Percentiles rank a stretch among this genome's conserved stretches.
Conservation (phyloP, 2,113 vertebrate genomes). For the Hepsetus odoe region DNA sequence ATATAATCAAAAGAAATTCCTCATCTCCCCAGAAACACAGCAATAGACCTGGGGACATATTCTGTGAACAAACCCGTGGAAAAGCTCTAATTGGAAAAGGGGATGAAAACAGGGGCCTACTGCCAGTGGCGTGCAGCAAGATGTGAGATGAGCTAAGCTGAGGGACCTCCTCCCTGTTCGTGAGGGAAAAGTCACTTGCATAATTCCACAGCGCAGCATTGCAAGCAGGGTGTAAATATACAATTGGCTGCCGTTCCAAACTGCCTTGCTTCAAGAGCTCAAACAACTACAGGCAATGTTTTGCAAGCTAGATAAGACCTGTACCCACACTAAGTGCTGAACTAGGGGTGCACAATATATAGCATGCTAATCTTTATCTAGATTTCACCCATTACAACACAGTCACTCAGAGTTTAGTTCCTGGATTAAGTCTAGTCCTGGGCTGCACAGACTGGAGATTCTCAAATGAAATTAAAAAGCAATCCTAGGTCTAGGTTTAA, state of each 20-base stretch:
- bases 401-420: too few species aligned
- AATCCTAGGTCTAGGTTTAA: too few species aligned
- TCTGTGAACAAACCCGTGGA: neutral
- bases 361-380: neutral
- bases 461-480: too few species aligned
- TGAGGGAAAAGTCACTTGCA: constrained; percentile 5
- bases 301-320: constrained; percentile 8
- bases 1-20: neutral
- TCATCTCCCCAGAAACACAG: neutral
- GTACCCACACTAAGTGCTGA: neutral
- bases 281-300: constrained; percentile 13
- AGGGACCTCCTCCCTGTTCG: neutral
- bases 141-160: constrained; percentile 24
- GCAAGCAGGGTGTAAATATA: neutral
- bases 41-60: constrained; percentile 16
- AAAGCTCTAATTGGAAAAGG: constrained; percentile 3
- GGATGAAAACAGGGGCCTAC: neutral
- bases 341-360: neutral
- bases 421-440: too few species aligned
- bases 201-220: constrained; percentile 4
- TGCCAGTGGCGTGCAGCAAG: constrained; percentile 3
- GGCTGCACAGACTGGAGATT: too few species aligned
- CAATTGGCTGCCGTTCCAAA: neutral
- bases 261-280: constrained; percentile 2
- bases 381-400: neutral